Base-by-base conservation (phyloP, 2,797 vertebrate species). In the Molossus alvarezi region DNA sequence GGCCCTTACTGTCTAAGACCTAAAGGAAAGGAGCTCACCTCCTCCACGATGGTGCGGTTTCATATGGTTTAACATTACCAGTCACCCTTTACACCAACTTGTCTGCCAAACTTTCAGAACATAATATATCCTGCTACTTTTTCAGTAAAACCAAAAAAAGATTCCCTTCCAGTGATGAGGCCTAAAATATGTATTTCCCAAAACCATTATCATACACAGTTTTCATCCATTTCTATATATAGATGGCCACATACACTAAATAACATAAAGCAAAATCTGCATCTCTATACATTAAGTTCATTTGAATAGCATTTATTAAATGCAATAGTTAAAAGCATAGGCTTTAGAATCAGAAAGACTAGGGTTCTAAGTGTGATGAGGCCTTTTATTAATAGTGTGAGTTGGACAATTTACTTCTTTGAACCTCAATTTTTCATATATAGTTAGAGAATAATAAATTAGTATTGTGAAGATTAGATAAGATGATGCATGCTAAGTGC, bases 61-160 rank as follows among this genome's bases (percentile, higher is more conserved):
- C 57, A 53, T 10, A 53, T 2, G 11, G 27, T 33, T 82, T 86
- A 86, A 95, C 73, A 82, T 67, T n/a, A 86, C 5, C 7, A 29
- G 12, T 67, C 67, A 51, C 17, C 67, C 37, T 88, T 87, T 87
- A 51, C 23, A 90, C 9, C 21, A 83, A 64, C 5, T 88, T 41
- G 57, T 90, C 48, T 76, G 37, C 82, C 86, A 94, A n/a, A 92
- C 9, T 89, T 51, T 69, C 64, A 94, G 67, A 92, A 58, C 10
- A 62, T 25, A 88, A 41, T 41, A 14, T 4, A 62, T 33, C 7
- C 27, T 79, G 17, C 45, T 64, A 45, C 27, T 41, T 90, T 92
- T 92, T 60, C 65, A 93, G 48, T n/a, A 90, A 85, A 92, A 69
- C 4, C 9, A 60, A 82, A 62, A 75, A 45, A 81, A 33, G 21